Evolutionary conservation across 2,888 invertebrate genomes (phyloP).

Genomic region (Sinohyriopsis cumingii): DNA sequence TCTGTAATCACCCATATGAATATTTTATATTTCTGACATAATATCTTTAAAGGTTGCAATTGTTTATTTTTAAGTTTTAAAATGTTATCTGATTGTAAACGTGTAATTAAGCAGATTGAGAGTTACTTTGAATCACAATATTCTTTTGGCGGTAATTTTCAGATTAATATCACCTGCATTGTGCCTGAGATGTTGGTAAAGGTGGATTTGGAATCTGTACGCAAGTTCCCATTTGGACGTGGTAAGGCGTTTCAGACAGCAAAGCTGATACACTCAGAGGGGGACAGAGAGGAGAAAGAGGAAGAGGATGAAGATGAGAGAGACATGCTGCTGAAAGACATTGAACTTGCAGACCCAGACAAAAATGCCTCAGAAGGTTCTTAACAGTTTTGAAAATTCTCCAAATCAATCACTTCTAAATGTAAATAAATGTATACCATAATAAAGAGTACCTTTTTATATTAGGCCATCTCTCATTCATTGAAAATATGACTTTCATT

Average conservation of each 20-base stretch:
- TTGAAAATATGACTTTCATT: too few species aligned
- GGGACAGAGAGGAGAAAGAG: conserved; percentile 10
- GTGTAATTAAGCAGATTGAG: too few species aligned
- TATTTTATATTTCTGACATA: too few species aligned
- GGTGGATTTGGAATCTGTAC: conserved; percentile 36
- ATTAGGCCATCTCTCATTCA: too few species aligned
- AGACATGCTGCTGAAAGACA: not conserved
- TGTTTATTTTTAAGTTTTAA: too few species aligned
- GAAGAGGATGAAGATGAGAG: conserved; percentile 6
- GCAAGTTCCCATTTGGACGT: conserved; percentile 37
- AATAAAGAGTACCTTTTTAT: too few species aligned
- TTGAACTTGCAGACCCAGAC: not conserved
- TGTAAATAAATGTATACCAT: too few species aligned
- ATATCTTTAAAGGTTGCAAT: too few species aligned
- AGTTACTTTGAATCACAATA: not conserved
- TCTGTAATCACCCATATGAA: too few species aligned
- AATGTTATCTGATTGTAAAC: too few species aligned
- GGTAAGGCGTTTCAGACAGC: conserved; percentile 23
- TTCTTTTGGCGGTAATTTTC: conserved; percentile 10
- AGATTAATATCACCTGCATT: conserved; percentile 29
- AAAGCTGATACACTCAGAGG: conserved; percentile 15
- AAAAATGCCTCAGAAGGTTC: not conserved
- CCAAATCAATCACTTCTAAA: too few species aligned
- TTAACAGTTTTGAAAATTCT: too few species aligned
- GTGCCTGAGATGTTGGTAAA: conserved; percentile 38